Conservation (phyloP, 2,888 invertebrate species). For the Hypselothyrea guttata region DNA sequence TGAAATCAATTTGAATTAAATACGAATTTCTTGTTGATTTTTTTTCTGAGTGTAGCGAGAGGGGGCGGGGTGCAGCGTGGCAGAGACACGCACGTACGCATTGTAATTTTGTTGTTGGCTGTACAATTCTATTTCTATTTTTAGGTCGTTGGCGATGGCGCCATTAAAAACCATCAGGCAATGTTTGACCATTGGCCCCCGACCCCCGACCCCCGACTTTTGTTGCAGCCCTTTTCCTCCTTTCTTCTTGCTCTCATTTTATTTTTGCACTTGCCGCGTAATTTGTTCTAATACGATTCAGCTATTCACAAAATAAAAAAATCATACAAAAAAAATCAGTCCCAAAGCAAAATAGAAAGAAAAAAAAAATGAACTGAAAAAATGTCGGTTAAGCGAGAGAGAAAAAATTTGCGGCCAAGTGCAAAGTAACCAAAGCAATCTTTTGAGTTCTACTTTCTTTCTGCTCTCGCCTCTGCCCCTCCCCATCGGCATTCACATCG, state of each 20-base stretch:
- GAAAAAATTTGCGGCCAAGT: conserved; percentile 37
- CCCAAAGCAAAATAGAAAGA: conserved; percentile 16
- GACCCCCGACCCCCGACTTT: conserved; percentile 16
- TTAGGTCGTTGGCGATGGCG: no score
- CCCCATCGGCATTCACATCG: conserved; percentile 47
- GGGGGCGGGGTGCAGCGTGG: background rate
- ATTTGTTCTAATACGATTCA: conserved; percentile 61
- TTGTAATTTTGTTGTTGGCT: conserved; percentile 30
- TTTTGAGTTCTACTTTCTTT: conserved; percentile 30
- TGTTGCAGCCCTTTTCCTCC: conserved; percentile 14
- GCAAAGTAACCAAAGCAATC: conserved; percentile 62
- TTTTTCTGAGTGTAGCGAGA: no score
- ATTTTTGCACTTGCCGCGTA: conserved; percentile 48
- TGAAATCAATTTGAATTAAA: no score
- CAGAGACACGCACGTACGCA: conserved; percentile 65
- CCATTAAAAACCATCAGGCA: conserved; percentile 45
- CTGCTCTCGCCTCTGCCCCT: conserved; percentile 4
- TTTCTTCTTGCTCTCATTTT: conserved; percentile 1
- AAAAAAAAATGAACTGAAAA: no score
- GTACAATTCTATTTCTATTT: conserved; percentile 20
- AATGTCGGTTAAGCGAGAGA: no score
- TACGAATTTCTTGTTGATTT: no score
- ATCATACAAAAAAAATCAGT: no score
- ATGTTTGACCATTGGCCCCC: conserved; percentile 35
- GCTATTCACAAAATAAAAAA: conserved; percentile 30